A percentile compares a stretch with the other conserved stretches of the same genome.
Conservation (phyloP, 2,888 invertebrate genomes). For the Trachelus tabidus region DNA sequence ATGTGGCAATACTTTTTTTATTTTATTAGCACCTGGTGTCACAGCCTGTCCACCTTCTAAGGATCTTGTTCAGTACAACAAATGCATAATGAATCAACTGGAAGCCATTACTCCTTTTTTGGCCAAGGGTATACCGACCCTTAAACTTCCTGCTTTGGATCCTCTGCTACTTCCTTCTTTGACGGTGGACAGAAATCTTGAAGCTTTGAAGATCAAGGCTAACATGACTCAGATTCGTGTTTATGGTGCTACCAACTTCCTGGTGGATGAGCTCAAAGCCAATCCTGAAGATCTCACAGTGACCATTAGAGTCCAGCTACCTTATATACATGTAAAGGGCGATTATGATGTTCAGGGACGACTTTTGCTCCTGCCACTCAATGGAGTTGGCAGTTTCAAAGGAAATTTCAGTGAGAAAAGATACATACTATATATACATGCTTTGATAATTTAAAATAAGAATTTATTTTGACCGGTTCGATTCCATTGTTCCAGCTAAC, state of each 20-base stretch:
- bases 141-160: slow-evolving; percentile 78
- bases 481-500: slow-evolving; percentile 66
- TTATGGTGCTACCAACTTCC: slow-evolving; percentile 74
- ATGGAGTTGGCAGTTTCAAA: slow-evolving; percentile 68
- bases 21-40: slow-evolving; percentile 54
- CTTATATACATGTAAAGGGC: slow-evolving; percentile 66
- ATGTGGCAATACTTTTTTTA: neutral
- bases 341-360: slow-evolving; percentile 70
- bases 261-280: slow-evolving; percentile 69
- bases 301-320: slow-evolving; percentile 65
- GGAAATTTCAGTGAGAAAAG: slow-evolving; percentile 70
- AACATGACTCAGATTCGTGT: slow-evolving; percentile 76
- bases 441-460: neutral
- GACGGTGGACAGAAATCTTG: slow-evolving; percentile 77
- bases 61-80: slow-evolving; percentile 45
- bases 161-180: slow-evolving; percentile 78
- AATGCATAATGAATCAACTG: slow-evolving; percentile 74
- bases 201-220: slow-evolving; percentile 78
- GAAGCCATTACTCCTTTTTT: slow-evolving; percentile 72
- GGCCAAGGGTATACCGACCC: slow-evolving; percentile 75
- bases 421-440: neutral
- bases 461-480: neutral
- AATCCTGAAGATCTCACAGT: slow-evolving; percentile 66
- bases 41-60: slow-evolving; percentile 46
- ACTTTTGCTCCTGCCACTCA: slow-evolving; percentile 67